Evolutionary conservation across 2,113 vertebrate genomes (phyloP).

Genomic region (Nothoprocta pentlandii): DNA sequence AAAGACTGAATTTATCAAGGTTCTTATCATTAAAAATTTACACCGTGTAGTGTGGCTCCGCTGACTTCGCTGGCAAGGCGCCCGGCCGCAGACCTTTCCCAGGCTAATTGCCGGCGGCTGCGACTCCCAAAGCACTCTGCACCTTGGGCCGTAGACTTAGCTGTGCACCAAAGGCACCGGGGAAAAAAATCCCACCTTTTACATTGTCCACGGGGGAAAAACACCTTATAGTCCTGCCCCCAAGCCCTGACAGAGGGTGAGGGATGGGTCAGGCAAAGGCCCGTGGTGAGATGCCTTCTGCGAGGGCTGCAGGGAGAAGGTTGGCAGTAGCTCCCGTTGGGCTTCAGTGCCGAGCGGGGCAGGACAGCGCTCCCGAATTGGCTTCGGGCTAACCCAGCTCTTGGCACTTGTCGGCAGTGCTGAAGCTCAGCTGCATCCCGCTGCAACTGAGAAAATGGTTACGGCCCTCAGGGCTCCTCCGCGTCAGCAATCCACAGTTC

Average conservation of each 20-base stretch:
- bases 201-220: not conserved
- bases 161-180: slow-evolving; percentile 47
- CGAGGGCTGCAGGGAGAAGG: not conserved
- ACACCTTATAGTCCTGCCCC: not conserved
- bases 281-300: not conserved
- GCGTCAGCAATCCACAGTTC: not conserved
- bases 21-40: slow-evolving; percentile 75
- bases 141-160: slow-evolving; percentile 22
- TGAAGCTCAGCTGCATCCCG: not conserved
- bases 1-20: slow-evolving; percentile 70
- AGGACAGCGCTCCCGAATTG: not conserved
- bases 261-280: not conserved
- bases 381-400: not conserved
- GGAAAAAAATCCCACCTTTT: not conserved
- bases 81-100: slow-evolving; percentile 66
- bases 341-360: not conserved
- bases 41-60: slow-evolving; percentile 47
- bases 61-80: slow-evolving; percentile 8
- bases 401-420: not conserved
- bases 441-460: not conserved
- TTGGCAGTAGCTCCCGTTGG: not conserved
- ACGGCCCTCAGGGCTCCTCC: not conserved
- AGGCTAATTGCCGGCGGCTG: slow-evolving; percentile 68
- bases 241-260: not conserved
- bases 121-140: slow-evolving; percentile 48